These are phyloP conservation scores for Corbicula japonica DNA, from an alignment of 2,888 invertebrate species.

Conservation along the genomic window DNA sequence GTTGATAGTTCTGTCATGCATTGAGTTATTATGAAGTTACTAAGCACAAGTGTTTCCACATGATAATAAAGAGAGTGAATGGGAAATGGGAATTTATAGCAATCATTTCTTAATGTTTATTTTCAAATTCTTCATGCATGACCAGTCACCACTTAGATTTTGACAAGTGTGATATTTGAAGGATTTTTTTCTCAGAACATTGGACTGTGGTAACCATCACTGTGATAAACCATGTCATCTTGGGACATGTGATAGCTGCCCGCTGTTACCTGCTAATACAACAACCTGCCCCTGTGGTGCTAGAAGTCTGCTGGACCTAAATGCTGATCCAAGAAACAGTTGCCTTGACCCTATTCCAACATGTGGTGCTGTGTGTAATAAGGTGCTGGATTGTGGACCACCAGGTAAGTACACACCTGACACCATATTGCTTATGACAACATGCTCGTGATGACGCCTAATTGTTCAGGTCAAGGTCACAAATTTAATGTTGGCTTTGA, in stretches of 20 bases:
- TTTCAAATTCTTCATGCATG: too few species aligned
- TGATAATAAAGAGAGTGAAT: too few species aligned
- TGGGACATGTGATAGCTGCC: constrained; percentile 90
- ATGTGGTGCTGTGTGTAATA: constrained; percentile 92
- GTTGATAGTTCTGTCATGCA: too few species aligned
- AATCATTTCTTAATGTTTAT: too few species aligned
- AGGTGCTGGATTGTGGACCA: constrained; percentile 91
- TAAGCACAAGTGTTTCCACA: too few species aligned
- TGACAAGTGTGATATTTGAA: neutral
- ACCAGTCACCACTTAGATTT: neutral
- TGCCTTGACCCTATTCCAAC: constrained; percentile 84
- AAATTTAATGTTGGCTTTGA: too few species aligned
- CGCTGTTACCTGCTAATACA: constrained; percentile 89
- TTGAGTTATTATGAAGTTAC: too few species aligned
- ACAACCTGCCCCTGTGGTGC: constrained; percentile 93
- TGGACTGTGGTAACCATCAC: constrained; percentile 89
- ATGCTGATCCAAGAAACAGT: constrained; percentile 66
- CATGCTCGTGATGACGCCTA: too few species aligned
- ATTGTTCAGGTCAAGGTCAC: too few species aligned
- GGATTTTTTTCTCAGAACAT: constrained; percentile 67
- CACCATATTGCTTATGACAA: too few species aligned
- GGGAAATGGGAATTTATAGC: too few species aligned
- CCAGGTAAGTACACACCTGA: constrained; percentile 74
- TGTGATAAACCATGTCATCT: constrained; percentile 91
- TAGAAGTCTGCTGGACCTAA: constrained; percentile 87